A percentile compares a stretch with the other conserved stretches of the same genome.
These are phyloP conservation scores for Centropus bengalensis DNA, from an alignment of 2,113 vertebrate genomes.

Conservation along the genomic window DNA sequence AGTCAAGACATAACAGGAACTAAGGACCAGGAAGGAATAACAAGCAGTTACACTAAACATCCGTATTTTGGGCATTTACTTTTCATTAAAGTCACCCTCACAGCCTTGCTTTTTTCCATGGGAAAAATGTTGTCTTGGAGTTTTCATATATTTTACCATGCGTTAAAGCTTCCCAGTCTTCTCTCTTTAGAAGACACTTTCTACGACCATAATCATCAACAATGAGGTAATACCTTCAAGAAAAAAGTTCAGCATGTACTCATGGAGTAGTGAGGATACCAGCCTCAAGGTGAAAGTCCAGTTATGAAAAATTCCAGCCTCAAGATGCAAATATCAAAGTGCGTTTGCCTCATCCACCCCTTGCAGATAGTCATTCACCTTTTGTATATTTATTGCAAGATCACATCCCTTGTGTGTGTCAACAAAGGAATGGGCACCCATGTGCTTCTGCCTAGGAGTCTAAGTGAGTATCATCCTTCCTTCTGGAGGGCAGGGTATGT, in stretches of 20 bases:
- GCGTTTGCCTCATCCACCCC: neutral
- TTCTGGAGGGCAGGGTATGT: neutral
- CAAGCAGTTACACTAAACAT: neutral
- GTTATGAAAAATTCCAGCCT: neutral
- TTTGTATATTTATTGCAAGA: neutral
- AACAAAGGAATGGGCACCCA: neutral
- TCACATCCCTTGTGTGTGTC: neutral
- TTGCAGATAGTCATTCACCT: neutral
- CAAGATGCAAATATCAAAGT: neutral
- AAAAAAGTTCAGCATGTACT: neutral
- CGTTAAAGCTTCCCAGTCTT: neutral
- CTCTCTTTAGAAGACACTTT: neutral
- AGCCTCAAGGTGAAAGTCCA: neutral
- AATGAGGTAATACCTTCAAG: neutral
- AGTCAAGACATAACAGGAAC: neutral
- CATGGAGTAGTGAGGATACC: neutral
- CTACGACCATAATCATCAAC: neutral
- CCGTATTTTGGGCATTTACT: neutral
- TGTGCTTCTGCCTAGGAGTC: neutral
- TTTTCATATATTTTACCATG: neutral
- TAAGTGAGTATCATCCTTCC: neutral
- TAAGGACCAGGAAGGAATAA: neutral
- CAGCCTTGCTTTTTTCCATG: neutral
- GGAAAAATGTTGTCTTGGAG: neutral
- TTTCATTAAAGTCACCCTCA: neutral